Conservation (phyloP, 2,888 invertebrate species). For the Girardia tigrina region DNA sequence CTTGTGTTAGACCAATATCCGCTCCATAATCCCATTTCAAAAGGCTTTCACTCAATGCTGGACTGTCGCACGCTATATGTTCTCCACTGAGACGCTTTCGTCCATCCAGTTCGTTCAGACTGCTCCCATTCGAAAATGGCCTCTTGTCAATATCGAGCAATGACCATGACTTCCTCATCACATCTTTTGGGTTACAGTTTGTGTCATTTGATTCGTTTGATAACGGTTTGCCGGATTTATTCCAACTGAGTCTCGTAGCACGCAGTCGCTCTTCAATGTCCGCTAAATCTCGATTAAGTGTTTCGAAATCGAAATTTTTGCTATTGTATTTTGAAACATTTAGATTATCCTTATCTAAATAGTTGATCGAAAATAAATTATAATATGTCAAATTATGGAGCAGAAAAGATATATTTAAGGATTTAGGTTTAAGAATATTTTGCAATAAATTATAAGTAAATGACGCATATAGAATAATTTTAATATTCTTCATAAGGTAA, state of each 20-base stretch:
- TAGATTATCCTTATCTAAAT: too few relatives aligned
- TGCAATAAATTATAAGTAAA: too few relatives aligned
- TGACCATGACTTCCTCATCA: neutral
- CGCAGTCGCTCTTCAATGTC: conserved; percentile 7
- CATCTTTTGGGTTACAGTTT: neutral
- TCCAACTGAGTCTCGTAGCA: neutral
- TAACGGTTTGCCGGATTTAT: neutral
- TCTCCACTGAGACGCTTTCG: neutral
- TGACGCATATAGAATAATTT: too few relatives aligned
- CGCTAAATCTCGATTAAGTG: conserved; percentile 5
- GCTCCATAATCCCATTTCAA: conserved; percentile 15
- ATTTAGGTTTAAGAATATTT: too few relatives aligned
- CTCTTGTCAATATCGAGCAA: neutral
- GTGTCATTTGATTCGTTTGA: neutral
- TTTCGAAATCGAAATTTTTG: neutral
- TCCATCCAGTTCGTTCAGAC: neutral
- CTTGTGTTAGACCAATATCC: neutral
- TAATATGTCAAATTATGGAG: too few relatives aligned
- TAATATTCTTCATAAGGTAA: too few relatives aligned
- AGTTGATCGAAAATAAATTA: too few relatives aligned
- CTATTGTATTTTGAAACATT: too few relatives aligned
- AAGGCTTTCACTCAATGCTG: neutral
- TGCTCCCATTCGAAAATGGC: neutral
- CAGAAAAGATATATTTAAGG: too few relatives aligned
- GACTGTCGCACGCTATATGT: neutral